A percentile compares a stretch with the other conserved stretches of the same genome.
These are phyloP conservation scores for Delichon dasypus DNA, from an alignment of 2,797 vertebrate species.

Conservation along the genomic window DNA sequence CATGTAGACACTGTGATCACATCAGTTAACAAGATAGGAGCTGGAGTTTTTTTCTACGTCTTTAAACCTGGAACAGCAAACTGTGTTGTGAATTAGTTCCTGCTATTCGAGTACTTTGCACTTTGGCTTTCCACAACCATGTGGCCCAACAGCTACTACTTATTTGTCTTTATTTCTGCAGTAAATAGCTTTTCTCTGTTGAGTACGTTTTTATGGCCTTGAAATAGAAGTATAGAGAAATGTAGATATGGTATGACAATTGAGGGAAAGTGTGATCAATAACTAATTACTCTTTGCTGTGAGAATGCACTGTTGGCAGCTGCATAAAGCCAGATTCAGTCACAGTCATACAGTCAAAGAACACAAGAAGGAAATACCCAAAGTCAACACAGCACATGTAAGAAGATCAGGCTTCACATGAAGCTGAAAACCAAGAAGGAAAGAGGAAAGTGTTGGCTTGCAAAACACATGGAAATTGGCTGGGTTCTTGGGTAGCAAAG, in stretches of 20 bases:
- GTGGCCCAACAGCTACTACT: not conserved
- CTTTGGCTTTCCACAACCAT: not conserved
- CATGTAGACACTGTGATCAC: no score
- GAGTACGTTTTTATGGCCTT: not conserved
- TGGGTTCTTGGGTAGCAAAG: not conserved
- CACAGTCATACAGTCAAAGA: not conserved
- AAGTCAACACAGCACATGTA: not conserved
- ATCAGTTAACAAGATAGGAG: not conserved
- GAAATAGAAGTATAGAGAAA: not conserved
- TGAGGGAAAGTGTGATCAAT: accelerated
- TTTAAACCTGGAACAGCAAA: not conserved
- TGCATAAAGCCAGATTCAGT: not conserved
- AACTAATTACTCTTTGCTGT: not conserved
- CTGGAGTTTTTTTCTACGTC: not conserved
- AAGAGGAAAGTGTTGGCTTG: not conserved
- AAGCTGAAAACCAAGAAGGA: not conserved
- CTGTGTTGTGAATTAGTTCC: not conserved
- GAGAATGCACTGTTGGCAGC: not conserved
- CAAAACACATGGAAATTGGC: not conserved
- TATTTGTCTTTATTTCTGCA: not conserved
- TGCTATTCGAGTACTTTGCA: not conserved
- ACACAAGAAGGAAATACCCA: not conserved
- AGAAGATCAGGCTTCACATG: accelerated
- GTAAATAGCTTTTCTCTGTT: not conserved
- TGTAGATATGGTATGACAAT: not conserved